Percentiles rank a stretch among this genome's conserved stretches.
Evolutionary conservation across 2,888 invertebrate species (phyloP).

Genomic region (Phengaris alcon): DNA sequence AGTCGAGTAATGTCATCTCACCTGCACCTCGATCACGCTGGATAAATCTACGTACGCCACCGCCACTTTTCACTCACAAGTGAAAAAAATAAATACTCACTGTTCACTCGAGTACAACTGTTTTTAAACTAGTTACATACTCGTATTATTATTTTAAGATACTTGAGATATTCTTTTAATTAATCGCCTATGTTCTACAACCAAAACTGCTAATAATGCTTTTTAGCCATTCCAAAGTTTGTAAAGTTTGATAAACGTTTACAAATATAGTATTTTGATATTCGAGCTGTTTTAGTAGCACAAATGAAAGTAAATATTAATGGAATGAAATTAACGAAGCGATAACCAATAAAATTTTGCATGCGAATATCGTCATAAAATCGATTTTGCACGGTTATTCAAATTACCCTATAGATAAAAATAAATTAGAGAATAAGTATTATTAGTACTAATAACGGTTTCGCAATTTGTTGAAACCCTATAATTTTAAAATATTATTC

Average conservation of each 20-base stretch:
- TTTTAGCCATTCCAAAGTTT: not conserved
- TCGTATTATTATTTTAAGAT: not conserved
- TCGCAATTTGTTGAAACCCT: slow-evolving; percentile 32
- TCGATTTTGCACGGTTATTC: slow-evolving; percentile 56
- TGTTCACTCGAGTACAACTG: slow-evolving; percentile 16
- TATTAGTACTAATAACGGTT: slow-evolving; percentile 30
- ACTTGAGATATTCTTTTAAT: not conserved
- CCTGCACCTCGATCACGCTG: slow-evolving; percentile 88
- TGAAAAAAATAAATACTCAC: slow-evolving; percentile 45
- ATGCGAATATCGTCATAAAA: slow-evolving; percentile 60
- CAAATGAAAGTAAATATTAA: slow-evolving; percentile 17
- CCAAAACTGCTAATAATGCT: not conserved
- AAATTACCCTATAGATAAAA: slow-evolving; percentile 52
- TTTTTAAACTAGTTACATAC: not conserved
- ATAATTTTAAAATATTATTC: not conserved
- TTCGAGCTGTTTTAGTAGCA: not conserved
- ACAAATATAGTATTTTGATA: not conserved
- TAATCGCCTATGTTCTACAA: not conserved
- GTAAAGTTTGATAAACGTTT: not conserved
- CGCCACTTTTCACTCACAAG: slow-evolving; percentile 76
- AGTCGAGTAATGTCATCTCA: slow-evolving; percentile 49
- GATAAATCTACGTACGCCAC: slow-evolving; percentile 87
- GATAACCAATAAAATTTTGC: slow-evolving; percentile 39
- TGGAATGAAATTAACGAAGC: slow-evolving; percentile 7
- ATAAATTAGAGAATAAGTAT: slow-evolving; percentile 41